Conservation (phyloP, 2,888 invertebrate species). For the Pyrgus malvae region DNA sequence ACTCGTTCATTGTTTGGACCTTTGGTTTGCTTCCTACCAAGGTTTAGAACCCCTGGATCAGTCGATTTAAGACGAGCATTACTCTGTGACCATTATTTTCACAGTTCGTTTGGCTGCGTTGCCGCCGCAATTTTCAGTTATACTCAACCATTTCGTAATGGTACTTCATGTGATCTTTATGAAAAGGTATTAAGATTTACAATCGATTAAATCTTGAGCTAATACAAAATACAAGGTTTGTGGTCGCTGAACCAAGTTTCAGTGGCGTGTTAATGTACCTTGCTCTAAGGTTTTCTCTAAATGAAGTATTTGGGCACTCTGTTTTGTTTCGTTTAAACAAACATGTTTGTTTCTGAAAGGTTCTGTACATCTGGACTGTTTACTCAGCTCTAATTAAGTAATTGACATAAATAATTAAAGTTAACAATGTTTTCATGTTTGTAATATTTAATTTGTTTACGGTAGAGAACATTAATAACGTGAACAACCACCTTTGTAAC, state of each 20-base stretch:
- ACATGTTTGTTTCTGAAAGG: slow-evolving; percentile 1
- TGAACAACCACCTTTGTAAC: too few species aligned
- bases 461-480: too few species aligned
- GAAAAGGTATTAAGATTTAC: slow-evolving; percentile 25
- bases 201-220: slow-evolving; percentile 37
- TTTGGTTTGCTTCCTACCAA: too few species aligned
- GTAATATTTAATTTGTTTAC: too few species aligned
- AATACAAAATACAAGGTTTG: slow-evolving; percentile 38
- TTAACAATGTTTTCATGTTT: too few species aligned
- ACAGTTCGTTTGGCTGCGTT: slow-evolving; percentile 64
- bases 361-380: slow-evolving; percentile 2
- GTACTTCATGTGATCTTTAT: slow-evolving; percentile 8
- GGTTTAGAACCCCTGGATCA: slow-evolving; percentile 1
- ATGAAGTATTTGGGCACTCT: slow-evolving; percentile 5
- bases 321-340: slow-evolving; percentile 6
- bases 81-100: slow-evolving; percentile 66
- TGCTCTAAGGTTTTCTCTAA: slow-evolving; percentile 2
- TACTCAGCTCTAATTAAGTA: slow-evolving; percentile 1
- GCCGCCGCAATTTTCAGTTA: slow-evolving; percentile 46
- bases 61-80: slow-evolving; percentile 61
- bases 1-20: too few species aligned
- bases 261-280: slow-evolving; percentile 45
- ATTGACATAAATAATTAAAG: neutral
- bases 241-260: slow-evolving; percentile 42
- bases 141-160: slow-evolving; percentile 2